Base-by-base conservation (phyloP, 1,140 invertebrate genomes). In the Drosophila santomea region DNA sequence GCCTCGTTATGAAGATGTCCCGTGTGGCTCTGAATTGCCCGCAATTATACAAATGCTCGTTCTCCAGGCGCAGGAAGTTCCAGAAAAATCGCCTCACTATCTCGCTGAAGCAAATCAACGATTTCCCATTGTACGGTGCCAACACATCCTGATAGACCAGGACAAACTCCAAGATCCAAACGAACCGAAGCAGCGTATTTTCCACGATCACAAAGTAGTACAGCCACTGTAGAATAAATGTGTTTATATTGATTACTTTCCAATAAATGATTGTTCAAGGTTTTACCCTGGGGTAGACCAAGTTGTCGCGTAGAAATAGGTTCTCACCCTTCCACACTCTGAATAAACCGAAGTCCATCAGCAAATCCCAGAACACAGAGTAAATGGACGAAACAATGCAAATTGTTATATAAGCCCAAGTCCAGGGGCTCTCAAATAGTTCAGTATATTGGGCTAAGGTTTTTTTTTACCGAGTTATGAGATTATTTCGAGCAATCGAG, bases 191-290 rank as follows among this genome's bases (percentile, higher is more conserved):
- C 32, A 99, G 92, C 48, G 98, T 95, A 93, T 99, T 98, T 93
- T 98, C 97, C 36, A 99, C 93, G 50, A 99, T 98, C n/a, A 97
- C 98, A 93, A 99, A 97, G 91, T 99, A 99, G 93, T 99, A 99
- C 90, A 98, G 99, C 73, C 94, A 94, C 96, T 85, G 10, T 0
- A 38, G 52, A 2, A 28, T 12, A 32, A 8, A 6, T 3, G 0
- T 25, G 6, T 20, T 54, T 6, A 2, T 2, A 28, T 11, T 11
- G 3, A n/a, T 32, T 8, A 15, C 10, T 1, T 20, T 28, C 8
- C 3, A 15, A 8, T 2, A 32, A 2, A 10, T 32, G 6, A 41
- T 4, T 2, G 7, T 10, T 60, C 47, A 3, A 8, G 0, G 14
- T 3, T 12, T n/a, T 43, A 88, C 82, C 78, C 75, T 82, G 3